Conservation (phyloP, 2,113 vertebrate species). For the Mesitornis unicolor region DNA sequence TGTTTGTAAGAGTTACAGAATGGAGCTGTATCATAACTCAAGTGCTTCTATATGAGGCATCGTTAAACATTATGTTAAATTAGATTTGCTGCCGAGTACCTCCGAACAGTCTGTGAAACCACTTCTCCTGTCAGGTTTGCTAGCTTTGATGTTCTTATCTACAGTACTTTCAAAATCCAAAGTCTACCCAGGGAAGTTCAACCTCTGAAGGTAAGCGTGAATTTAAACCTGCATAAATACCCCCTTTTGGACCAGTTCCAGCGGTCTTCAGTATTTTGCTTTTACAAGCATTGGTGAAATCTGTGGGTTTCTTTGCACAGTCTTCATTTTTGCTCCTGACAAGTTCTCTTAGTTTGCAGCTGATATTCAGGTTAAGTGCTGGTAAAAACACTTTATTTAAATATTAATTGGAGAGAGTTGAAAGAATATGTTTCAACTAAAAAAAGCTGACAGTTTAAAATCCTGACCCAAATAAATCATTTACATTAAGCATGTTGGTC, state of each 20-base stretch:
- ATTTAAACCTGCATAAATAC: background rate
- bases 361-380: background rate
- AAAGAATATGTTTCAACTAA: background rate
- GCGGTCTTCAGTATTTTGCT: background rate
- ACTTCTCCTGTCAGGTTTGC: background rate
- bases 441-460: background rate
- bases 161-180: background rate
- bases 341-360: background rate
- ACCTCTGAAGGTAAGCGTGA: background rate
- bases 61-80: background rate
- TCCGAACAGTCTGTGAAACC: background rate
- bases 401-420: background rate
- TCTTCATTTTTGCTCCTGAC: background rate
- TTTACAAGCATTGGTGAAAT: background rate
- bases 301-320: background rate
- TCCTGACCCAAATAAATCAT: background rate
- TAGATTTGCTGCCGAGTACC: background rate
- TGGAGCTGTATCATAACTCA: background rate
- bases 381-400: background rate
- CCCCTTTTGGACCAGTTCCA: background rate
- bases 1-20: background rate
- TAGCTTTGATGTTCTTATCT: constrained; percentile 36
- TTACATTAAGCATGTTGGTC: background rate
- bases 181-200: background rate
- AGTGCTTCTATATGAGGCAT: background rate